phyloP scores from a whole-genome alignment of 64 coral and sea anemone species.

The Pachyseris speciosa region DNA sequence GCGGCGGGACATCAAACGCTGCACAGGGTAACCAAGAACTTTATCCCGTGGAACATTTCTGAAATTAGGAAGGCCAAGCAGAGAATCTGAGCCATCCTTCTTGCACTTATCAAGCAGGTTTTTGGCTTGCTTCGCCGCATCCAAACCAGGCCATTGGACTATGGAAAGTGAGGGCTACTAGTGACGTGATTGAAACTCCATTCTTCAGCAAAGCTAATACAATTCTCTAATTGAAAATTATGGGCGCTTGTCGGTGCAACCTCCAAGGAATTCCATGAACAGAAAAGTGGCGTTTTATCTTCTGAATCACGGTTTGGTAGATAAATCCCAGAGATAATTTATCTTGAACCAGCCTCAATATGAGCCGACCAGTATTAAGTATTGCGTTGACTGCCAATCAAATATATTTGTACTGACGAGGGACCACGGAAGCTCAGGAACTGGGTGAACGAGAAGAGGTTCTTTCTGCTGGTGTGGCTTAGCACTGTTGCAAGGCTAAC shows the following conservation, averaged over 20 bases:
- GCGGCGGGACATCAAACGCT: too few relatives aligned
- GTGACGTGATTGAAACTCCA: not conserved
- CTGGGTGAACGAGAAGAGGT: not conserved
- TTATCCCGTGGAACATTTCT: not conserved
- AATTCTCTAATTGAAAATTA: not conserved
- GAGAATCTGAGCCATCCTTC: not conserved
- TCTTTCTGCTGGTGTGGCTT: too few relatives aligned
- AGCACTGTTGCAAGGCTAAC: not conserved
- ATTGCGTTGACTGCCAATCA: not conserved
- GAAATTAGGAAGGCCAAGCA: not conserved
- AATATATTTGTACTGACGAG: not conserved
- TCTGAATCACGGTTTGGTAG: not conserved
- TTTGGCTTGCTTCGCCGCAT: not conserved
- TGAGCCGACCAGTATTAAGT: not conserved
- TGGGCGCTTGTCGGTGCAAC: not conserved
- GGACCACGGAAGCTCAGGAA: not conserved
- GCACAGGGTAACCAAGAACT: not conserved
- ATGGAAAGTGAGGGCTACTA: not conserved
- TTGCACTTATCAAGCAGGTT: not conserved
- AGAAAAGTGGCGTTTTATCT: not conserved
- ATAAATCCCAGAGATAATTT: not conserved
- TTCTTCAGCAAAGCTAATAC: not conserved
- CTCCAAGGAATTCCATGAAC: not conserved
- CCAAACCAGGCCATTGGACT: not conserved
- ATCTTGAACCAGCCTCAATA: not conserved